phyloP scores from a whole-genome alignment of 1,140 invertebrate genomes.

The Brachionus calyciflorus region DNA sequence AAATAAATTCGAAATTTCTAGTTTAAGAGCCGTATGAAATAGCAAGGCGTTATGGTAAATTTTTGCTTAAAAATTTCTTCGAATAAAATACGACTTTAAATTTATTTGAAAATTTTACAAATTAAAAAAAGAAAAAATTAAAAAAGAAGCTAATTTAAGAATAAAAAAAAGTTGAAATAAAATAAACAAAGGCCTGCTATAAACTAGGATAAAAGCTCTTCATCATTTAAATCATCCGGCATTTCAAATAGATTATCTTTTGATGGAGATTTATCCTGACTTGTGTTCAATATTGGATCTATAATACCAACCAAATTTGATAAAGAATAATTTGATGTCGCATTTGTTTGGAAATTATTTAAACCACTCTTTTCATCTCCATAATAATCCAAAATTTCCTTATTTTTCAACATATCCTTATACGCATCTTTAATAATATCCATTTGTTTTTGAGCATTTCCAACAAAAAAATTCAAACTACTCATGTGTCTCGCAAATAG shows the following conservation, averaged over 20 bases:
- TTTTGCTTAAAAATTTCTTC: no score
- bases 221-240: slow-evolving; percentile 5
- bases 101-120: no score
- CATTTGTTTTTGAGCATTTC: slow-evolving; percentile 4
- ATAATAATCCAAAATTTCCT: slow-evolving; percentile 22
- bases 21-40: no score
- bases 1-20: no score
- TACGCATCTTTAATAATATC: background rate
- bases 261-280: background rate
- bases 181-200: no score
- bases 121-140: no score
- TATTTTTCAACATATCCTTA: slow-evolving; percentile 32
- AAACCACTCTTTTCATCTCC: background rate
- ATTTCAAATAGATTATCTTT: slow-evolving; percentile 20
- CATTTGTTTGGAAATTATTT: background rate
- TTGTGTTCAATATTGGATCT: background rate
- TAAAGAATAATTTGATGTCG: background rate
- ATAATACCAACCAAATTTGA: slow-evolving; percentile 4
- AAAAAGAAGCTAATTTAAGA: no score
- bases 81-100: no score
- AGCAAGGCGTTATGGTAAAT: no score
- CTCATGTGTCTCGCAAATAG: slow-evolving; percentile 23
- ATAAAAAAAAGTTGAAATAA: no score
- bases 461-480: slow-evolving; percentile 25
- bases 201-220: slow-evolving; percentile 17